Evolutionary conservation across 2,113 vertebrate species (phyloP).

Genomic region (Nannospalax galili): DNA sequence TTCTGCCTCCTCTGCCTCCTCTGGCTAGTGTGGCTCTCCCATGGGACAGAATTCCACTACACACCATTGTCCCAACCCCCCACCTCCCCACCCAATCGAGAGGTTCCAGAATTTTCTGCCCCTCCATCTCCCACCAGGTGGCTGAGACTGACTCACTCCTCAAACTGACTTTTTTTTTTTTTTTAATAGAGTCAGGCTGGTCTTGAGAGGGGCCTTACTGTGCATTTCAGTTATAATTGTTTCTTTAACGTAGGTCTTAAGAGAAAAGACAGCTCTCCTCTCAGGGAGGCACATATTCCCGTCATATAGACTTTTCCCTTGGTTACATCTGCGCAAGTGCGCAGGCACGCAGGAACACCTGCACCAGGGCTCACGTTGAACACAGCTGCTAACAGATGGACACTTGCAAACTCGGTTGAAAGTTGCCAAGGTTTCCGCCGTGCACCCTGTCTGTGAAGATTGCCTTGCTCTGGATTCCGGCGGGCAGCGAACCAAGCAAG

Average conservation of each 20-base stretch:
- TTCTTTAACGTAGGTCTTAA: not conserved
- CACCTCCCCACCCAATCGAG: not conserved
- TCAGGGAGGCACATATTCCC: not conserved
- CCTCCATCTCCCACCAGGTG: not conserved
- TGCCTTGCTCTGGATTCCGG: too few species aligned
- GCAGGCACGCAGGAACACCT: not conserved
- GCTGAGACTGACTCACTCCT: not conserved
- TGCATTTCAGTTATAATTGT: not conserved
- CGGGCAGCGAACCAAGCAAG: too few species aligned
- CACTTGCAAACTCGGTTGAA: too few species aligned
- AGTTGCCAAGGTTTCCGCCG: too few species aligned
- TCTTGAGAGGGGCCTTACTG: not conserved
- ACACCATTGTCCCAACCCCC: not conserved
- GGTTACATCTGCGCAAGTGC: slow-evolving; percentile 3
- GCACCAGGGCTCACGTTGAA: not conserved
- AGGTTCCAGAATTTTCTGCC: not conserved
- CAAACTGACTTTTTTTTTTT: not conserved
- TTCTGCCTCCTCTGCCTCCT: rapidly evolving
- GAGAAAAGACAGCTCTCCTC: slow-evolving; percentile 20
- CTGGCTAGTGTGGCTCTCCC: not conserved
- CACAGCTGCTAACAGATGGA: not conserved
- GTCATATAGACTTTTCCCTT: rapidly evolving
- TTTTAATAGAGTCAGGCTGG: not conserved
- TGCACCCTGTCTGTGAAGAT: too few species aligned
- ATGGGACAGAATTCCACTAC: not conserved